Percentiles rank a stretch among this genome's conserved stretches.
phyloP scores from a whole-genome alignment of 2,113 vertebrate species.

The Myotis brandtii region DNA sequence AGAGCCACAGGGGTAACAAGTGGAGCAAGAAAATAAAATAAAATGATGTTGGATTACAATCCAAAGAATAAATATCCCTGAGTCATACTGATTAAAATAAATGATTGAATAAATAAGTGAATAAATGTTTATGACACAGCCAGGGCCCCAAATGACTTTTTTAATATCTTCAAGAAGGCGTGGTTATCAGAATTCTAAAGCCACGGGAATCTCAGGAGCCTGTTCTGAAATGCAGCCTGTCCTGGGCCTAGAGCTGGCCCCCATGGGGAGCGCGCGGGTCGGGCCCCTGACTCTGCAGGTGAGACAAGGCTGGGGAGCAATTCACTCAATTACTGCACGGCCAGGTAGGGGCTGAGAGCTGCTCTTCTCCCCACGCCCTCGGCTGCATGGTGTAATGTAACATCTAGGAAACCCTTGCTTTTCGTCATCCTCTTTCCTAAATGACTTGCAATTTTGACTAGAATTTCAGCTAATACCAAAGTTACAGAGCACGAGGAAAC shows the following conservation, averaged over 20 bases:
- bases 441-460: neutral
- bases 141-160: too few relatives aligned
- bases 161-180: fast-evolving
- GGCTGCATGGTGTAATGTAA: fast-evolving
- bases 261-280: fast-evolving
- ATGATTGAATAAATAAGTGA: neutral
- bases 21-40: too few relatives aligned
- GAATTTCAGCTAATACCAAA: fast-evolving
- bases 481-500: neutral
- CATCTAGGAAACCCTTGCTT: fast-evolving
- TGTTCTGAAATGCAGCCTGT: fast-evolving
- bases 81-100: neutral
- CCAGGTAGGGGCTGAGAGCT: fast-evolving
- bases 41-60: fast-evolving
- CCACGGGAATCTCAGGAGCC: neutral
- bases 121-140: neutral
- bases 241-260: fast-evolving
- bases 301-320: fast-evolving
- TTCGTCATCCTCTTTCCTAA: too few relatives aligned
- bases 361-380: fast-evolving
- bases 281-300: fast-evolving
- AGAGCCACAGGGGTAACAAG: fast-evolving
- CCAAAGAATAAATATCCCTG: too few relatives aligned
- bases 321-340: fast-evolving
- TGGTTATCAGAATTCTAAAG: fast-evolving